Percentiles rank a stretch among this genome's conserved stretches.
These are phyloP conservation scores for Acheta domesticus DNA, from an alignment of 2,888 invertebrate genomes.

Conservation along the genomic window DNA sequence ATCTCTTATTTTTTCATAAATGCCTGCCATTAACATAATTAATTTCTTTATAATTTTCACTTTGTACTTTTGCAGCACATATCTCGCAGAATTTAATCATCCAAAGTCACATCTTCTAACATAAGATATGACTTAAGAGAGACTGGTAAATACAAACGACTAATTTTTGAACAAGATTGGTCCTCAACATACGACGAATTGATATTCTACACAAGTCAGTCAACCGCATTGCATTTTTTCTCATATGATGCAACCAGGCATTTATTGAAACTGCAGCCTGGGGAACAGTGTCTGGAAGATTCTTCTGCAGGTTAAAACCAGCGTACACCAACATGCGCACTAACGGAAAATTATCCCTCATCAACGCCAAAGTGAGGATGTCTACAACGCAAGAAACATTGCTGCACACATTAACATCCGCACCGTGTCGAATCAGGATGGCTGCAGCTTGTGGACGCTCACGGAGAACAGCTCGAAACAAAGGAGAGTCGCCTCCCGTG, in stretches of 20 bases:
- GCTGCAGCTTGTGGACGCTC: constrained; percentile 55
- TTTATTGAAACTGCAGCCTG: constrained; percentile 43
- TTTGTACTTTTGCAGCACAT: too few species aligned
- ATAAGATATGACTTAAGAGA: constrained; percentile 57
- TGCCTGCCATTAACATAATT: too few species aligned
- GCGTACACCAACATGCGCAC: constrained; percentile 48
- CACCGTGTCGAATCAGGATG: constrained; percentile 59
- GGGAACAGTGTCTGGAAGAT: constrained; percentile 31
- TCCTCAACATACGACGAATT: constrained; percentile 51
- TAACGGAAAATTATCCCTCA: constrained; percentile 39
- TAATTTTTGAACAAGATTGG: constrained; percentile 48
- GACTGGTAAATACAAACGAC: constrained; percentile 55
- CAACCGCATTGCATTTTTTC: constrained; percentile 53
- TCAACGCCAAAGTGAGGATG: constrained; percentile 40
- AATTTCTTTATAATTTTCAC: too few species aligned
- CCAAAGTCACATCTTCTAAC: constrained; percentile 51
- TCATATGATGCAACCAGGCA: constrained; percentile 49
- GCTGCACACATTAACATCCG: constrained; percentile 60
- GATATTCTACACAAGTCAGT: constrained; percentile 57
- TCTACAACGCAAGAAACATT: constrained; percentile 51
- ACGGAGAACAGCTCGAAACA: constrained; percentile 53
- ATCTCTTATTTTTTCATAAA: too few species aligned
- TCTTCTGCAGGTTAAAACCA: constrained; percentile 44
- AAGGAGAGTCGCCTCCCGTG: constrained; percentile 51
- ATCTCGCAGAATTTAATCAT: constrained; percentile 30